phyloP scores from a whole-genome alignment of 2,888 invertebrate genomes.

The Xylota segnis region DNA sequence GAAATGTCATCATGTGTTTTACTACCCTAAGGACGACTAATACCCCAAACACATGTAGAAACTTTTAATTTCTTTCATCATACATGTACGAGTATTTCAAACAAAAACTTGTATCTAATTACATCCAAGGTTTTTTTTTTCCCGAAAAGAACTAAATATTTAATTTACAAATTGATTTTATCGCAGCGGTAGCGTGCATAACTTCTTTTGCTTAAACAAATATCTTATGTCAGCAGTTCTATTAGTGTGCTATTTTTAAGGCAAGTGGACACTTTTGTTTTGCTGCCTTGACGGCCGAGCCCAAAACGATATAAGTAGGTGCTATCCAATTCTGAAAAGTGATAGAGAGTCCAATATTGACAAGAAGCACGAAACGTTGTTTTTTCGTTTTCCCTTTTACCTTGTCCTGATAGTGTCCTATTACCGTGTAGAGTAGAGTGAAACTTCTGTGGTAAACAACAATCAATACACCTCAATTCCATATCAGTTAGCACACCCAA shows the following conservation, averaged over 20 bases:
- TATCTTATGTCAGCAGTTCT: conserved; percentile 54
- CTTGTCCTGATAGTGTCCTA: conserved; percentile 23
- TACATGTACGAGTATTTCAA: background rate
- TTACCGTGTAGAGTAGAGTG: conserved; percentile 16
- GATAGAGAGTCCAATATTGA: conserved; percentile 66
- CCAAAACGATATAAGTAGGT: conserved; percentile 73
- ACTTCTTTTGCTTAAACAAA: conserved; percentile 49
- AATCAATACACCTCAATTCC: conserved; percentile 71
- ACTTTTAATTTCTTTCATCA: too few relatives aligned
- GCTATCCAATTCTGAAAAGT: conserved; percentile 72
- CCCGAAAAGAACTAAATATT: conserved; percentile 22
- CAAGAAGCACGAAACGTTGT: conserved; percentile 57
- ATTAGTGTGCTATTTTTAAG: conserved; percentile 52
- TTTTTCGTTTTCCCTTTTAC: conserved; percentile 1
- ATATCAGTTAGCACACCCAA: conserved; percentile 69
- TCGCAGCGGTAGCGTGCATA: conserved; percentile 51
- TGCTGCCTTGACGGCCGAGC: conserved; percentile 55
- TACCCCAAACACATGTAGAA: too few relatives aligned
- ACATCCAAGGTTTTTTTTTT: background rate
- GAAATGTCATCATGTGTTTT: too few relatives aligned
- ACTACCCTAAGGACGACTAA: too few relatives aligned
- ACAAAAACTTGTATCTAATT: background rate
- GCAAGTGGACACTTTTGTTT: conserved; percentile 70
- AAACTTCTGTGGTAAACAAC: conserved; percentile 42
- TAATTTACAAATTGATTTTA: conserved; percentile 53